phyloP scores from a whole-genome alignment of 2,888 invertebrate species.

The Pocota personata region DNA sequence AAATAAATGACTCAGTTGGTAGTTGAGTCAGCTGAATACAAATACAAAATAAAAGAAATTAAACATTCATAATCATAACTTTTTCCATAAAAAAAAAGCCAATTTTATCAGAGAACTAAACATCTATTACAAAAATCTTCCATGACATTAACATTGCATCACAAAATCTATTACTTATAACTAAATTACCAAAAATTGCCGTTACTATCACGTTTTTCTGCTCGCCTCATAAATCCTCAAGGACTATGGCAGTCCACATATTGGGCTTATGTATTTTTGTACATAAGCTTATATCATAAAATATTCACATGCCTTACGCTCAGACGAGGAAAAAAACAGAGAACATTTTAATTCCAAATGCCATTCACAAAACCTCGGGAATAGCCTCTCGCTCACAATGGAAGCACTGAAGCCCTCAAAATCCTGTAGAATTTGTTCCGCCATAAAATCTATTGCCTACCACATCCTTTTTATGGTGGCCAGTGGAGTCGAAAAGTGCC shows the following conservation, averaged over 20 bases:
- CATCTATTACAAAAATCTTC: background rate
- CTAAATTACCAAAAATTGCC: conserved; percentile 39
- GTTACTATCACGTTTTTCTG: conserved; percentile 24
- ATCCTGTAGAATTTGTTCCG: conserved; percentile 30
- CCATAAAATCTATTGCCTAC: conserved; percentile 44
- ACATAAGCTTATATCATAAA: conserved; percentile 47
- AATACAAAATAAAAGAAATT: conserved; percentile 4
- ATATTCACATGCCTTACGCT: conserved; percentile 54
- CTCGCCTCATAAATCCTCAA: conserved; percentile 20
- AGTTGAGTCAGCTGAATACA: background rate
- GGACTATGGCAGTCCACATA: conserved; percentile 9
- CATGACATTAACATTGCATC: background rate
- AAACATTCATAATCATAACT: conserved; percentile 21
- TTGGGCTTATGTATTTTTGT: conserved; percentile 13
- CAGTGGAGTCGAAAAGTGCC: conserved; percentile 49
- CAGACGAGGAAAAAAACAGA: background rate
- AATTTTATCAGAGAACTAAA: background rate
- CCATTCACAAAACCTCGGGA: conserved; percentile 40
- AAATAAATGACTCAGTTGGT: conserved; percentile 3
- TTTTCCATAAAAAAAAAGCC: conserved; percentile 1
- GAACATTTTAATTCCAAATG: conserved; percentile 48
- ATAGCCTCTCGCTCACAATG: conserved; percentile 45
- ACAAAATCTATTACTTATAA: background rate
- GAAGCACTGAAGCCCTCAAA: conserved; percentile 43
- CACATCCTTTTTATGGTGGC: conserved; percentile 21